A percentile compares a stretch with the other conserved stretches of the same genome.
Evolutionary conservation across 2,797 vertebrate genomes (phyloP).

Genomic region (Tamandua tetradactyla): DNA sequence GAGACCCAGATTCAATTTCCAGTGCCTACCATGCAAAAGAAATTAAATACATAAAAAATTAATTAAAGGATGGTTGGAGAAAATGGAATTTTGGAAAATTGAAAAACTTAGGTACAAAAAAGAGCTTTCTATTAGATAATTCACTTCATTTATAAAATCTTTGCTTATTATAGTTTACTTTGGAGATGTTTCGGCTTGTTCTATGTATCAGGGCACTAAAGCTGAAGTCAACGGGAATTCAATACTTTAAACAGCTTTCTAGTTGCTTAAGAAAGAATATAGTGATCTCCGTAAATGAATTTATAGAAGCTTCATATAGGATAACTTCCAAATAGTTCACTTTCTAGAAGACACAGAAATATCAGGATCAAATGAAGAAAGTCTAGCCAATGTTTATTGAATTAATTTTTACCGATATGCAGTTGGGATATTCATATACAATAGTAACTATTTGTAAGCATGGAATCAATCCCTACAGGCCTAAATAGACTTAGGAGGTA

Average conservation of each 20-base stretch:
- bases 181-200: not conserved
- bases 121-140: not conserved
- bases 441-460: too few relatives aligned
- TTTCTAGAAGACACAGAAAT: not conserved
- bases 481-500: too few relatives aligned
- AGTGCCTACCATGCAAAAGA: too few relatives aligned
- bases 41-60: too few relatives aligned
- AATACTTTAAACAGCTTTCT: constrained; percentile 24
- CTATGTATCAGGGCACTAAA: not conserved
- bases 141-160: not conserved
- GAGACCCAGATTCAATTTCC: too few relatives aligned
- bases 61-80: not conserved
- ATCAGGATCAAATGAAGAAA: constrained; percentile 25
- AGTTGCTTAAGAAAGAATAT: not conserved
- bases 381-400: too few relatives aligned
- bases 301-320: constrained; percentile 18
- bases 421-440: too few relatives aligned
- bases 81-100: not conserved
- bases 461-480: too few relatives aligned
- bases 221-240: not conserved
- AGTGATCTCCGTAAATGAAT: not conserved
- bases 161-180: not conserved
- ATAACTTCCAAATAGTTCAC: too few relatives aligned
- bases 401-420: too few relatives aligned
- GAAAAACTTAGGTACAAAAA: not conserved